These are phyloP conservation scores for Drosophila lini DNA, from an alignment of 1,140 invertebrate species.

Conservation along the genomic window DNA sequence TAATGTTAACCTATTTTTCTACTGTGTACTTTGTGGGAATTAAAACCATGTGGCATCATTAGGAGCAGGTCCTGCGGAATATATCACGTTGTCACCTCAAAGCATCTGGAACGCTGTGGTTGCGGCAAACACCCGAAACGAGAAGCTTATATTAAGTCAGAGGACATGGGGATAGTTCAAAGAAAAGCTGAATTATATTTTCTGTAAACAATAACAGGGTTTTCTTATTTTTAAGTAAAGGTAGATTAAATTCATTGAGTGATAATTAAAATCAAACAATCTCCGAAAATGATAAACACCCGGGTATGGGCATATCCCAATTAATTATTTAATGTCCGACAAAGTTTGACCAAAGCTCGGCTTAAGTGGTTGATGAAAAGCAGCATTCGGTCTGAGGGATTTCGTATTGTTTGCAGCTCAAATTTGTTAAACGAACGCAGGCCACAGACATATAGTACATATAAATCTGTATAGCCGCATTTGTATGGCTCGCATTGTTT, in stretches of 20 bases:
- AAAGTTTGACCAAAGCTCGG: conserved; percentile 15
- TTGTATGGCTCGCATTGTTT: conserved; percentile 50
- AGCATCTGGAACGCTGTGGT: conserved; percentile 44
- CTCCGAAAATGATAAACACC: not conserved
- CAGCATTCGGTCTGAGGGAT: conserved; percentile 6
- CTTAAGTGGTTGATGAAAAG: conserved; percentile 22
- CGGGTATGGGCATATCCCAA: not conserved
- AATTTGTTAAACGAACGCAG: conserved; percentile 22
- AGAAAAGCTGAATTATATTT: not conserved
- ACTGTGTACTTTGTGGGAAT: not conserved
- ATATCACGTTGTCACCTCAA: conserved; percentile 5
- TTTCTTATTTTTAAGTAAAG: not conserved
- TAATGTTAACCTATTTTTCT: not conserved
- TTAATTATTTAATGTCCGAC: conserved; percentile 14
- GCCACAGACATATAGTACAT: conserved; percentile 5
- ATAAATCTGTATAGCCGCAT: conserved; percentile 13
- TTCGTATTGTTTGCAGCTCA: conserved; percentile 26
- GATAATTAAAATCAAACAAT: not conserved
- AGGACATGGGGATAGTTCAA: not conserved
- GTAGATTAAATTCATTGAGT: not conserved
- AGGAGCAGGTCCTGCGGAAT: conserved; percentile 18
- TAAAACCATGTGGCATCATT: conserved; percentile 42
- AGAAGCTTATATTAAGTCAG: conserved; percentile 7
- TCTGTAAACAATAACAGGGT: not conserved
- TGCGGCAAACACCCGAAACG: conserved; percentile 29